Evolutionary conservation across 2,797 vertebrate genomes (phyloP).

Genomic region (Nannoperca obscura): DNA sequence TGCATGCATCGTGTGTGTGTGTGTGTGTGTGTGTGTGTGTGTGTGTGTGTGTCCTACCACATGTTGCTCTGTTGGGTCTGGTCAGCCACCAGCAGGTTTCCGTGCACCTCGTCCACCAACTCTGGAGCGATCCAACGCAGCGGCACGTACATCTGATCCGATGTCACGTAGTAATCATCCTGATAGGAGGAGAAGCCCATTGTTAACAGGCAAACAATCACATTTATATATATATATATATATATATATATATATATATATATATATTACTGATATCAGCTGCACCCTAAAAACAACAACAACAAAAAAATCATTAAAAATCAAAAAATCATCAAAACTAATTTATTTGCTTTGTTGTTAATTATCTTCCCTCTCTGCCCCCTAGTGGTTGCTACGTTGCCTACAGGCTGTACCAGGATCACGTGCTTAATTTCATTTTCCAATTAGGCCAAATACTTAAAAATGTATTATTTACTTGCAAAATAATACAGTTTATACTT

Average conservation of each 20-base stretch:
- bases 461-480: not conserved
- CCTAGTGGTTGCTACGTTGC: not conserved
- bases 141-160: constrained; percentile 94
- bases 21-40: not conserved
- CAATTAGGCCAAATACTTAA: not conserved
- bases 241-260: no score
- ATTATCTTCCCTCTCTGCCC: not conserved
- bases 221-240: no score
- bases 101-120: constrained; percentile 94
- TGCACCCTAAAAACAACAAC: not conserved
- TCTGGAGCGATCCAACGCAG: constrained; percentile 98
- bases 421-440: not conserved
- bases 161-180: constrained; percentile 96
- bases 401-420: not conserved
- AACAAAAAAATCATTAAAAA: not conserved
- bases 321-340: no score
- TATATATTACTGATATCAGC: not conserved
- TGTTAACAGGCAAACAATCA: not conserved
- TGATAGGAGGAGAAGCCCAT: constrained; percentile 50
- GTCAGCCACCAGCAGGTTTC: constrained; percentile 93
- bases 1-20: not conserved
- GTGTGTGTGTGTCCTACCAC: constrained; percentile 85
- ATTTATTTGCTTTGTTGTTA: not conserved
- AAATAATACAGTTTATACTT: not conserved
- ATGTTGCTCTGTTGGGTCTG: constrained; percentile 96